Evolutionary conservation across 2,888 invertebrate genomes (phyloP), one percentile per base, ranked within the genome.

Genomic region (Hemistola chrysoprasaria): DNA sequence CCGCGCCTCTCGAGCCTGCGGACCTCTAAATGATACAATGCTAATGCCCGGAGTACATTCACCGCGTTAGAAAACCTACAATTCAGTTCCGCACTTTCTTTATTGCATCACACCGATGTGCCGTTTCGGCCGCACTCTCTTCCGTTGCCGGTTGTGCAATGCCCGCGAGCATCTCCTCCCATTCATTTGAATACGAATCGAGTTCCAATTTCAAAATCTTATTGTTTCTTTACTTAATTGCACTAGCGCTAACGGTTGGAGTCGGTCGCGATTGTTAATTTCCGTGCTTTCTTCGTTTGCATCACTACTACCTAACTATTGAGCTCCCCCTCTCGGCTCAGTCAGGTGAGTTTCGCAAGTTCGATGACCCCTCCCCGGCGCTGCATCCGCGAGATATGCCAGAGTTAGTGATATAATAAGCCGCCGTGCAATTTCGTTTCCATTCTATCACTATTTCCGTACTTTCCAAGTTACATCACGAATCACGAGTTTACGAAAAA

Each of bases 81-180:
- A n/a, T 78, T 80, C 76, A 80, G 79, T 86, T 87, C 86, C 86
- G 87, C 81, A 85, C 87, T 88, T 87, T 88, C 88, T 85, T 87
- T 77, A 78, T 88, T 86, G 81, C 86, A 83, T 86, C 85, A 87
- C 78, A 51, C 60, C 66, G 62, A 69, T 78, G 71, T 75, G 80
- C 81, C 72, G 82, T 83, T 84, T 82, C 65, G 71, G 60, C 69
- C 71, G 79, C 79, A 81, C 83, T 83, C 83, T 82, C 85, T 85
- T 86, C 84, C 85, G 83, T 64, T 69, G 72, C 62, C 58, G 50
- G 66, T 87, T 85, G 85, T 83, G 84, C 82, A 86, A 86, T 71
- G 47, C 16, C 16, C 45, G 40, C 57, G 45, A 53, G 57, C 62
- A 62, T 56, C 62, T 57, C 39, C 53, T 62, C 54, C 57, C 64